Conservation (phyloP, 2,888 invertebrate species). For the Amorpha juglandis region DNA sequence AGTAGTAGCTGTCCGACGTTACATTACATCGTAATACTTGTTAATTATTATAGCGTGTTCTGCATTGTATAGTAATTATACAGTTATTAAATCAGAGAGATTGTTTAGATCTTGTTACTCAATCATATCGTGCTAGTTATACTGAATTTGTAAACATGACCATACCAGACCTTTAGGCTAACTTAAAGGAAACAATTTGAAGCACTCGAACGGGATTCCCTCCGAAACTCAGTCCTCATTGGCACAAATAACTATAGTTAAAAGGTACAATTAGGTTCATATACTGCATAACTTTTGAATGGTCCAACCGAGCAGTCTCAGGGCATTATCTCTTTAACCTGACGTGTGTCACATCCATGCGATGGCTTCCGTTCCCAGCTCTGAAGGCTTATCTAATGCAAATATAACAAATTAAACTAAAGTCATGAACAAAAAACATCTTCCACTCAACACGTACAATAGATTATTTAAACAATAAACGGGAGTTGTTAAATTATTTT, state of each 20-base stretch:
- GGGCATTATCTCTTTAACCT: slow-evolving; percentile 39
- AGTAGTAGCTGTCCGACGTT: not conserved
- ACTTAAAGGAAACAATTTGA: not conserved
- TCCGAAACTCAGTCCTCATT: not conserved
- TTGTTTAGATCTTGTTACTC: slow-evolving; percentile 1
- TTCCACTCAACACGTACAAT: slow-evolving; percentile 45
- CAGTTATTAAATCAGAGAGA: slow-evolving; percentile 14
- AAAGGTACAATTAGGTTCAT: not conserved
- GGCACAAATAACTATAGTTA: not conserved
- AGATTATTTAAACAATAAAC: slow-evolving; percentile 38
- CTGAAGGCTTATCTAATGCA: slow-evolving; percentile 66
- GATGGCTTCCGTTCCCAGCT: slow-evolving; percentile 77
- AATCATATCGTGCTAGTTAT: not conserved
- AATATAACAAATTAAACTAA: slow-evolving; percentile 76
- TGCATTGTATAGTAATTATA: slow-evolving; percentile 19
- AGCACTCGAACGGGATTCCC: too few relatives aligned
- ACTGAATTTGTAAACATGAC: not conserved
- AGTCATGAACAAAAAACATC: slow-evolving; percentile 51
- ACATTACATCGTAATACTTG: slow-evolving; percentile 14
- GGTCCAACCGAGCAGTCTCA: not conserved
- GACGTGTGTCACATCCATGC: slow-evolving; percentile 60
- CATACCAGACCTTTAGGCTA: not conserved
- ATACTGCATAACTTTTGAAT: not conserved
- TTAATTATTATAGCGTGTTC: slow-evolving; percentile 19
- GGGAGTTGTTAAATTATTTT: slow-evolving; percentile 27